Percentiles rank a stretch among this genome's conserved stretches.
Evolutionary conservation across 2,797 vertebrate genomes (phyloP).

Genomic region (Parauchenoglanis ngamensis): DNA sequence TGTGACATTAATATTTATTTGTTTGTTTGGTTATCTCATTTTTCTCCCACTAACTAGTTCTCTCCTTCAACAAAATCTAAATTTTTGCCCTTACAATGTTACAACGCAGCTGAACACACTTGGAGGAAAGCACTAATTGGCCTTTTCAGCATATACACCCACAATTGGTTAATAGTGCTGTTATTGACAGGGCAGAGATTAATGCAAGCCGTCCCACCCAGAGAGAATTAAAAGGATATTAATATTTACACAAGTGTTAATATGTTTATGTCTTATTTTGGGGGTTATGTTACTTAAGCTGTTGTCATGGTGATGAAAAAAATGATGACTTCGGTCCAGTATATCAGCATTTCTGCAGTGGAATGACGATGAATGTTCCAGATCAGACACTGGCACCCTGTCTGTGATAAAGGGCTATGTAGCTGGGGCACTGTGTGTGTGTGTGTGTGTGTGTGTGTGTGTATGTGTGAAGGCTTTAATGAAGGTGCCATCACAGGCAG

Average conservation of each 20-base stretch:
- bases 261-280: background rate
- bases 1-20: background rate
- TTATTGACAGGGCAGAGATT: background rate
- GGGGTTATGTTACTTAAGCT: background rate
- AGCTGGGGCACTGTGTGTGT: constrained; percentile 7
- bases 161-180: background rate
- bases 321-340: background rate
- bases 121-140: background rate
- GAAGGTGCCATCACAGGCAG: constrained; percentile 39
- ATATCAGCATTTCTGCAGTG: background rate
- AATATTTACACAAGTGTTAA: background rate
- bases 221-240: background rate
- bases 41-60: background rate
- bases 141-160: background rate
- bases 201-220: background rate
- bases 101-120: no score
- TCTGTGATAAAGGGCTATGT: constrained; percentile 15
- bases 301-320: constrained; percentile 1
- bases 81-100: no score
- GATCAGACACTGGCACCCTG: background rate
- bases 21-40: background rate
- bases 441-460: constrained; percentile 26
- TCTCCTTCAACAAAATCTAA: background rate
- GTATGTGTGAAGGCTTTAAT: constrained; percentile 32
- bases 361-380: background rate